A percentile compares a stretch with the other conserved stretches of the same genome.
phyloP scores from a whole-genome alignment of 2,797 vertebrate species.

The Knipowitschia caucasica region DNA sequence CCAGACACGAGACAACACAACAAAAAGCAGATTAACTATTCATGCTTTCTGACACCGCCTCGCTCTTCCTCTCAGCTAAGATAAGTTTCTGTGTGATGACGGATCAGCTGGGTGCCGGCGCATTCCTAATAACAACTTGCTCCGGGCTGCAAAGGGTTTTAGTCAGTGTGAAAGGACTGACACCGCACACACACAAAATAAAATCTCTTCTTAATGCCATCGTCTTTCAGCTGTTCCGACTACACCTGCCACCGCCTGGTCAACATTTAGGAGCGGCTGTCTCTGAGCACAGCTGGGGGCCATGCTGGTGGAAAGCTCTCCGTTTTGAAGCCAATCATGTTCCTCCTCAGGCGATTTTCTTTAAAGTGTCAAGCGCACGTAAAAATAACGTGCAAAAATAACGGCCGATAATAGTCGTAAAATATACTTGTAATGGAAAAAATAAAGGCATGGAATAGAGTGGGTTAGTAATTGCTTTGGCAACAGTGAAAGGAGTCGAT shows the following conservation, averaged over 20 bases:
- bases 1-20: conserved; percentile 30
- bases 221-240: conserved; percentile 17
- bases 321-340: not conserved
- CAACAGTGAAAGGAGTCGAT: no score
- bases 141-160: conserved; percentile 5
- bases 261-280: not conserved
- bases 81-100: conserved; percentile 19
- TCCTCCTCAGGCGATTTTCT: conserved; percentile 7
- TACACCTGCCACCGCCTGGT: not conserved
- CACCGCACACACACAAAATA: conserved; percentile 7
- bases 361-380: conserved; percentile 1
- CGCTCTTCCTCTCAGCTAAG: conserved; percentile 13
- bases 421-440: not conserved
- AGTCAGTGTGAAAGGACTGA: conserved; percentile 26
- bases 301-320: not conserved
- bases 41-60: conserved; percentile 14
- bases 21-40: conserved; percentile 38
- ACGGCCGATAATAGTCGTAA: conserved; percentile 4
- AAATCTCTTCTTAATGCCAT: not conserved
- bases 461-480: no score
- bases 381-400: conserved; percentile 6
- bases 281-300: not conserved
- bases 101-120: not conserved
- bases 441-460: no score
- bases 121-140: conserved; percentile 18